Evolutionary conservation across 2,888 invertebrate genomes (phyloP).

Genomic region (Nezara viridula): DNA sequence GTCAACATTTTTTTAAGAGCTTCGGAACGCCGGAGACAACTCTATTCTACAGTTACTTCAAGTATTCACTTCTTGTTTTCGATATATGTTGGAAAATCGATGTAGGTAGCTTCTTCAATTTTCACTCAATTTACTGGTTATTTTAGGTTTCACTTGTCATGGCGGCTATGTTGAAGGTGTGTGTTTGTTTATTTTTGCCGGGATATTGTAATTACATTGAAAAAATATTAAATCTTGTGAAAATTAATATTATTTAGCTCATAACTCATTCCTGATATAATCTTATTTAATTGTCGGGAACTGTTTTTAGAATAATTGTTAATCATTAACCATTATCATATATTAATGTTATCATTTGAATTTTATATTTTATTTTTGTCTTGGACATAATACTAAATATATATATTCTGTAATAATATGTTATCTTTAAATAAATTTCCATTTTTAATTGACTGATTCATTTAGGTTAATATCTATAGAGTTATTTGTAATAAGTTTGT

Average conservation of each 20-base stretch:
- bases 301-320: not conserved
- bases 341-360: not conserved
- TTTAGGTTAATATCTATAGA: not conserved
- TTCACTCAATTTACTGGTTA: conserved; percentile 56
- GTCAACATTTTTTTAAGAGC: too few relatives aligned
- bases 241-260: not conserved
- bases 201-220: not conserved
- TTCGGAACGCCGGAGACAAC: too few relatives aligned
- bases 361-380: not conserved
- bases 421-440: not conserved
- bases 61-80: not conserved
- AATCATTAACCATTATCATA: not conserved
- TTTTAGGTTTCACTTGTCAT: conserved; percentile 63
- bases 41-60: too few relatives aligned
- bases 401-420: not conserved
- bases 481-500: not conserved
- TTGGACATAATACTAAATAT: not conserved
- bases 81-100: not conserved
- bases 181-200: conserved; percentile 61
- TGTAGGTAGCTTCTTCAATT: not conserved
- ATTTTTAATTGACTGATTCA: not conserved
- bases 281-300: not conserved
- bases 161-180: conserved; percentile 65
- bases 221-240: not conserved
- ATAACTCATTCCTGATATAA: not conserved